Conservation (phyloP, 2,888 invertebrate species). For the Lamellibrachia columna region DNA sequence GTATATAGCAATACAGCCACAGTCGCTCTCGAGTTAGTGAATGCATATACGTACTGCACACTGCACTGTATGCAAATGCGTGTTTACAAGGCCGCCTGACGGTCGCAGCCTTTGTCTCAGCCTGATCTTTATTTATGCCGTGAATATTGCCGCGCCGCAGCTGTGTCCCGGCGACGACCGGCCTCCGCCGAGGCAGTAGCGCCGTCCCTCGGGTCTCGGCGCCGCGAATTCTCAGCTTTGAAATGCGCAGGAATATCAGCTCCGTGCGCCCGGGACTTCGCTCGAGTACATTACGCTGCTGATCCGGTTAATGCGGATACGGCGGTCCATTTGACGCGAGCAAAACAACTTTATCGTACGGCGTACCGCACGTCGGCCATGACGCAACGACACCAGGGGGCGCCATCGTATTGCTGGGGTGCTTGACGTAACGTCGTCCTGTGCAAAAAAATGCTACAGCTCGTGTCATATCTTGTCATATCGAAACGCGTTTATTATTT, state of each 20-base stretch:
- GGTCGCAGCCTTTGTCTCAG: background rate
- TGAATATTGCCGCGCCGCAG: background rate
- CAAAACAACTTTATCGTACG: background rate
- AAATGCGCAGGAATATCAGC: slow-evolving; percentile 3
- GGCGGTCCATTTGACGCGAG: slow-evolving; percentile 16
- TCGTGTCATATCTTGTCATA: background rate
- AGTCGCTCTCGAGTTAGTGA: background rate
- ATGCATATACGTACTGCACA: background rate
- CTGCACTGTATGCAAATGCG: background rate
- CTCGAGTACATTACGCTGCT: background rate
- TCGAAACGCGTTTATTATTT: background rate
- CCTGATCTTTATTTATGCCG: background rate
- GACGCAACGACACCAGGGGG: background rate
- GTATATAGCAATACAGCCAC: background rate
- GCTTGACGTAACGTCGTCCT: background rate
- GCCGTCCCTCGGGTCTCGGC: background rate
- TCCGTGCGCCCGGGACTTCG: background rate
- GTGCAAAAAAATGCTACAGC: background rate
- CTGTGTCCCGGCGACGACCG: background rate
- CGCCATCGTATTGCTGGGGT: background rate
- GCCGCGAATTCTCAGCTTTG: background rate
- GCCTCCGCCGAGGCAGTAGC: background rate
- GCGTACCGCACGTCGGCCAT: background rate
- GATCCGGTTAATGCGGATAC: background rate
- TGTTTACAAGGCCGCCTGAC: background rate